Percentiles rank a stretch among this genome's conserved stretches.
Evolutionary conservation across 1,140 invertebrate genomes (phyloP).

Genomic region (Olivierus martensii): DNA sequence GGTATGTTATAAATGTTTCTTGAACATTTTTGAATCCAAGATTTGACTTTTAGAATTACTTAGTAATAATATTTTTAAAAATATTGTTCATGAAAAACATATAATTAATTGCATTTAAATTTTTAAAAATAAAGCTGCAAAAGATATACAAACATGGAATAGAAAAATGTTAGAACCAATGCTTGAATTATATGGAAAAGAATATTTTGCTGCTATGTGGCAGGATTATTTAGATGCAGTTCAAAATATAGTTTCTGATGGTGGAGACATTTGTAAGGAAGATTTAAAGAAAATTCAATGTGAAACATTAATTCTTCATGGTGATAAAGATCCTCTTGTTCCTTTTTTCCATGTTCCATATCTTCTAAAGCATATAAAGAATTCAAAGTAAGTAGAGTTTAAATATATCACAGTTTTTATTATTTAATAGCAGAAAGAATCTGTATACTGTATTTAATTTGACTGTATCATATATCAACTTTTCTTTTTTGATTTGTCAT

Average conservation of each 20-base stretch:
- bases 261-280: constrained; percentile 56
- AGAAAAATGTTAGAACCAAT: constrained; percentile 26
- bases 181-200: background rate
- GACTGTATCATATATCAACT: no score
- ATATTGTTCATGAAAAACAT: no score
- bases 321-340: constrained; percentile 64
- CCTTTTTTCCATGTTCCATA: constrained; percentile 51
- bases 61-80: no score
- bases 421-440: no score
- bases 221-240: constrained; percentile 49
- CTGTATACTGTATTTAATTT: no score
- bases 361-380: constrained; percentile 48
- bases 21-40: no score
- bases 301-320: constrained; percentile 65
- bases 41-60: no score
- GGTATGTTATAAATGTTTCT: background rate
- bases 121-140: constrained; percentile 7
- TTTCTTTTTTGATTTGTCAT: no score
- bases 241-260: constrained; percentile 19
- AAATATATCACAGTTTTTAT: no score
- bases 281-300: constrained; percentile 43
- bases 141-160: constrained; percentile 28
- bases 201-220: constrained; percentile 39
- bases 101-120: no score
- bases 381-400: constrained; percentile 50